phyloP scores from a whole-genome alignment of 2,113 vertebrate genomes.

The Struthidea cinerea region DNA sequence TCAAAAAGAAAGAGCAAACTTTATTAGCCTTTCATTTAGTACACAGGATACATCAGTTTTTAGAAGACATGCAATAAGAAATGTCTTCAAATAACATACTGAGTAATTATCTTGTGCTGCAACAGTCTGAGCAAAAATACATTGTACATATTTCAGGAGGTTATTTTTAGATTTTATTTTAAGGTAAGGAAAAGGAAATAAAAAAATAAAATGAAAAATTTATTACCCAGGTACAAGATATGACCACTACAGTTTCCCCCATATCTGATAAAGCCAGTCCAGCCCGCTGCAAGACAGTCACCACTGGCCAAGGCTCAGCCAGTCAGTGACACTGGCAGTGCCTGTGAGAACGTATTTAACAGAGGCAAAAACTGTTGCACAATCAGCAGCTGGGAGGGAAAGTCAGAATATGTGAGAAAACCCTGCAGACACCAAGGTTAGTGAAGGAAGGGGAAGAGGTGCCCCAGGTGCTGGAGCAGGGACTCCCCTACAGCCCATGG shows the following conservation, averaged over 20 bases:
- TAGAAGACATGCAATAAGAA: neutral
- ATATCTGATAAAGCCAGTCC: neutral
- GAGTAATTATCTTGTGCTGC: neutral
- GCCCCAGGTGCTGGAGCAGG: neutral
- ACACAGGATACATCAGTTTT: neutral
- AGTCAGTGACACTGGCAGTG: rapidly evolving
- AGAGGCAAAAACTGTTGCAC: neutral
- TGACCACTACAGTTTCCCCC: neutral
- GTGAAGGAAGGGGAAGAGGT: neutral
- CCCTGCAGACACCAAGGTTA: neutral
- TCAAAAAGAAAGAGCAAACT: neutral
- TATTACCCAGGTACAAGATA: neutral
- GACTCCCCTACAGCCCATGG: neutral
- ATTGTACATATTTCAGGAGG: rapidly evolving
- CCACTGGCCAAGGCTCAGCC: neutral
- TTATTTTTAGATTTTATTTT: neutral
- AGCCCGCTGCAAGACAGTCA: neutral
- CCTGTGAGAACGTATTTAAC: neutral
- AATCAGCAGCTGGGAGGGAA: neutral
- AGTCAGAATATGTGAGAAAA: neutral
- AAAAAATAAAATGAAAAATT: neutral
- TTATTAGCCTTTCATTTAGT: neutral
- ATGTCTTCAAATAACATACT: neutral
- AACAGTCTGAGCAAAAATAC: neutral
- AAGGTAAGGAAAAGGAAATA: neutral